Base-by-base conservation (phyloP, 2,888 invertebrate genomes). In the Matsumyia berberina region DNA sequence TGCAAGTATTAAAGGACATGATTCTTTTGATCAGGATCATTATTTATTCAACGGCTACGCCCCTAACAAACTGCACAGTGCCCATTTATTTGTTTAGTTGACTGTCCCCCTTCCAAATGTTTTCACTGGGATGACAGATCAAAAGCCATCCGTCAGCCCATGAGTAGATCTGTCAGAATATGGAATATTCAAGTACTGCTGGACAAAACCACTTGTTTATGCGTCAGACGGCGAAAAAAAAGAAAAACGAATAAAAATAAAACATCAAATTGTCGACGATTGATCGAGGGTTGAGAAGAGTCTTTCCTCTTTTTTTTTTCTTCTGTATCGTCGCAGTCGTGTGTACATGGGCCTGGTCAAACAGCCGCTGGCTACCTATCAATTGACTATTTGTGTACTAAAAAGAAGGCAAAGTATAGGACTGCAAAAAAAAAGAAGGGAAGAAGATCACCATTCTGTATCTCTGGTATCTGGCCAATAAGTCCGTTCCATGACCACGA, bases 321-420 rank as follows among this genome's bases (percentile, higher is more conserved):
- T 6, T 60, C 15, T 1, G 31, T 11, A 24, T 31, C 31, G 35
- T 9, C 17, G 49, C 42, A 29, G 39, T 44, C 49, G 35, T 37
- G 49, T 37, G 49, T 39, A 85, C 74, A 70, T 80, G 62, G 39
- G 58, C 17, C 70, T 80, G 58, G 66, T 80, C 85, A 85, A 85
- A 85, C 64, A 70, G 58, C 85, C 74, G 17, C 67, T 70, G 70
- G 85, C 85, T 76, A 72, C 60, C 82, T 66, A 82, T 82, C 77
- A 77, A 72, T 77, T 82, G 69, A 64, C 44, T 64, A 57, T 70
- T 64, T 60, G 76, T 57, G n/a, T 33, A 49, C 29, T 74, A 15
- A 60, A 35, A 55, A 42, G 53, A 46, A 69, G 29, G 58, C 11
- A 51, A 31, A 49, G 49, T 39, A 11, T 46, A 70, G 57, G 55